phyloP scores from a whole-genome alignment of 2,888 invertebrate genomes.

The Caenorhabditis angaria region DNA sequence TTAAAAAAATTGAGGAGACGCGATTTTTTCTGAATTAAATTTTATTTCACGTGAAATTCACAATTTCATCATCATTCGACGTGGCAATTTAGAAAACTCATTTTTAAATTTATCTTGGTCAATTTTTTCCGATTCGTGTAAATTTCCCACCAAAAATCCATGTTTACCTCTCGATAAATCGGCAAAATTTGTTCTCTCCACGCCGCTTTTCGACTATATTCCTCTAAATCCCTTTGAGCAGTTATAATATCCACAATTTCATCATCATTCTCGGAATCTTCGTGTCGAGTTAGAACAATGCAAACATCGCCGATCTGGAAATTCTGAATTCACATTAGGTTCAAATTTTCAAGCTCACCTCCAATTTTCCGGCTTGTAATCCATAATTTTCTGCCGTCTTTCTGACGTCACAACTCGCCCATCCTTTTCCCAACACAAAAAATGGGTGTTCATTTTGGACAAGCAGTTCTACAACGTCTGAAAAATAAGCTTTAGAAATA shows the following conservation, averaged over 20 bases:
- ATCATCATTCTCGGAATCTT: slow-evolving; percentile 10
- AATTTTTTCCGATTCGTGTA: no score
- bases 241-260: not conserved
- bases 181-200: not conserved
- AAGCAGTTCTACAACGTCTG: not conserved
- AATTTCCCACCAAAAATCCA: no score
- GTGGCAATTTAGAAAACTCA: no score
- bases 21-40: no score
- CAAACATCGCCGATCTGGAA: slow-evolving; percentile 50
- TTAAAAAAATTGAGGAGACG: no score
- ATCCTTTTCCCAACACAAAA: slow-evolving; percentile 51
- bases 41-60: no score
- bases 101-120: no score
- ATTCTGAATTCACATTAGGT: no score
- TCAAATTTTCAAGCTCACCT: slow-evolving; percentile 34
- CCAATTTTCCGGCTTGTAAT: slow-evolving; percentile 22
- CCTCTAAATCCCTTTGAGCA: not conserved
- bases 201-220: not conserved
- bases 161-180: no score
- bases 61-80: no score
- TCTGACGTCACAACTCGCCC: slow-evolving; percentile 36
- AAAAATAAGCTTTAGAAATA: not conserved
- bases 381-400: slow-evolving; percentile 41
- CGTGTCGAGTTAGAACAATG: slow-evolving; percentile 29
- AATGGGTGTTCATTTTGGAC: slow-evolving; percentile 50